Conservation (phyloP, 2,888 invertebrate genomes). For the Dione juno region DNA sequence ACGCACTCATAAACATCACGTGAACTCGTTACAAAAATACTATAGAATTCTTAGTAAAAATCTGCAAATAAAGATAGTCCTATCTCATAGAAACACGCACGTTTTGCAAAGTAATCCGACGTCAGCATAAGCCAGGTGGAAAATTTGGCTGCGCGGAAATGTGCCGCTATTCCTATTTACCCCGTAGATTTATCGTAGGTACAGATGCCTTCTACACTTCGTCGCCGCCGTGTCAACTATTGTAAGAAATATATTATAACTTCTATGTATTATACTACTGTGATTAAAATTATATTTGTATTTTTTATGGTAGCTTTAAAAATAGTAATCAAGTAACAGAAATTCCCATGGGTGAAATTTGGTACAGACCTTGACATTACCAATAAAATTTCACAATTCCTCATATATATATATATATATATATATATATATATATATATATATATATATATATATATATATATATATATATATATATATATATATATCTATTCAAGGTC, state of each 20-base stretch:
- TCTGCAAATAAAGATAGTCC: neutral
- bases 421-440: too few species aligned
- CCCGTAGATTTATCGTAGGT: slow-evolving; percentile 13
- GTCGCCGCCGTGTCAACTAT: slow-evolving; percentile 19
- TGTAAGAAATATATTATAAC: neutral
- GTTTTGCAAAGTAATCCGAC: slow-evolving; percentile 14
- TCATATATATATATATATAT: too few species aligned
- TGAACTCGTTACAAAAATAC: too few species aligned
- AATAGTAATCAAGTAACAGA: too few species aligned
- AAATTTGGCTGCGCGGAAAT: slow-evolving; percentile 19
- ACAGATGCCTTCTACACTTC: slow-evolving; percentile 10
- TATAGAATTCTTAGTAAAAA: neutral
- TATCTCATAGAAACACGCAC: neutral
- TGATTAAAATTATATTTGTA: neutral
- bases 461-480: too few species aligned
- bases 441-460: too few species aligned
- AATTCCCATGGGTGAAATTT: too few species aligned
- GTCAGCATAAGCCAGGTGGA: slow-evolving; percentile 2
- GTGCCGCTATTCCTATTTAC: slow-evolving; percentile 16
- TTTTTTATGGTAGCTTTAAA: too few species aligned
- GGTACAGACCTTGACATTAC: too few species aligned
- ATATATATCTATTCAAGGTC: too few species aligned
- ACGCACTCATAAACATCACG: too few species aligned
- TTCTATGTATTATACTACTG: neutral
- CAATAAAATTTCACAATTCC: too few species aligned